phyloP scores from a whole-genome alignment of 2,888 invertebrate species.

The Dicranocentrus wangi region DNA sequence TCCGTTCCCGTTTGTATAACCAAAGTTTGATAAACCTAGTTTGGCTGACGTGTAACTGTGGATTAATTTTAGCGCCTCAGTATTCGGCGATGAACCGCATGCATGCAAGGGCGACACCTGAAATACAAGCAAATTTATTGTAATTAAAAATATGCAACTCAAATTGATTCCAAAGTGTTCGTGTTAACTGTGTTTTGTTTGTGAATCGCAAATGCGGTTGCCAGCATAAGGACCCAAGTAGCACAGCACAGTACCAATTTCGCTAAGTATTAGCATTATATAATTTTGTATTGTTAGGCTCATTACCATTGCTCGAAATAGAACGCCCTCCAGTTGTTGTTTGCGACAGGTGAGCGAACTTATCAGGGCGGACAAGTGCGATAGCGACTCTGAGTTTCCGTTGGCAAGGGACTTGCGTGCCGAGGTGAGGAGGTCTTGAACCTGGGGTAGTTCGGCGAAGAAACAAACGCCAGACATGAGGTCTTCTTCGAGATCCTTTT shows the following conservation, averaged over 20 bases:
- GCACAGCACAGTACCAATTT: no score
- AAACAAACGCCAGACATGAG: constrained; percentile 81
- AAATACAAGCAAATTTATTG: neutral
- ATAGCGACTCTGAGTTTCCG: constrained; percentile 71
- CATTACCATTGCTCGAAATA: constrained; percentile 71
- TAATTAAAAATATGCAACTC: no score
- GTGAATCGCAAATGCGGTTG: no score
- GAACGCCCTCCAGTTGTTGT: constrained; percentile 71
- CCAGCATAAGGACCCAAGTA: no score
- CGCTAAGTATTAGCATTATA: neutral
- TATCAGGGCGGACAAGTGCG: constrained; percentile 72
- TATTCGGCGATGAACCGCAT: constrained; percentile 70
- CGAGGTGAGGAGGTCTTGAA: constrained; percentile 71
- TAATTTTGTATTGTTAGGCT: no score
- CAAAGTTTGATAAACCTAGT: constrained; percentile 69
- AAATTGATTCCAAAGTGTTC: no score
- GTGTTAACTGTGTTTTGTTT: no score
- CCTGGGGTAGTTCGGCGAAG: constrained; percentile 80
- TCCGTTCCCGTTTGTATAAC: constrained; percentile 69
- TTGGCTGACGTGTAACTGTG: constrained; percentile 71
- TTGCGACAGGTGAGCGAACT: constrained; percentile 72
- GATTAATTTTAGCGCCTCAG: constrained; percentile 71
- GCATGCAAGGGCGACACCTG: constrained; percentile 70
- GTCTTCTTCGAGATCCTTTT: constrained; percentile 85
- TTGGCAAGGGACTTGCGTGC: constrained; percentile 72